Base-by-base conservation (phyloP, 2,797 vertebrate genomes). In the Chaetodon trifasciatus region DNA sequence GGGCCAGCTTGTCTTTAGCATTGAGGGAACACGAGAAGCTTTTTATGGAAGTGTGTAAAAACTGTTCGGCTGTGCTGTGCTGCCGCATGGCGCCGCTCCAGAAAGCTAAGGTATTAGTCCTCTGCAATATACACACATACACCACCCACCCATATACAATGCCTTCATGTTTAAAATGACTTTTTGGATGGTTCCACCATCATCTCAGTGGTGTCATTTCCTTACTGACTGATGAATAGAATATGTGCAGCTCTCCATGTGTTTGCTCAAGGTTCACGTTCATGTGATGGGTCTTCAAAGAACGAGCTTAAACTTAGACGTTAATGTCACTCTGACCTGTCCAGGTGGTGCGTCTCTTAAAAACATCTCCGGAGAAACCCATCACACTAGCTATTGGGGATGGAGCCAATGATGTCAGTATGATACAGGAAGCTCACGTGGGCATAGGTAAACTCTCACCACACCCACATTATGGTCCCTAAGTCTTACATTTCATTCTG, bases 391-490 rank as follows among this genome's bases (percentile, higher is more conserved):
- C 98, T 0, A 91, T 99, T 1, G 98, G 98, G 3, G 98, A 99
- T 61, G 98, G 98, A 89, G 98, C 98, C 92, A 99, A 99, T 69
- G 98, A 99, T 91, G 97, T 99, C 89, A 99, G 98, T 94, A 99
- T 99, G 98, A 99, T 99, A 93, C 97, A 99, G 76, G 98, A 99
- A 93, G 98, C 98, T 58, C 97, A 99, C n/a, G 97, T 99, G 56
- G 98, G 98, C 88, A 98, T 99, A 94, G 98, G 98, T 99, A 94
- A 95, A 81, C 85, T n/a, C 16, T 5, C 23, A 23, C 3, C 0
- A 6, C 70, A 44, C 32, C 19, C 23, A 62, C 12, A 44, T 8
- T 35, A 13, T 23, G 0, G 1, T 42, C 1, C 37, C 35, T 5
- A n/a, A 55, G 46, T 21, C 10, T 52, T 44, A 0, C 15, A 17